These are phyloP conservation scores for Callospermophilus lateralis DNA, from an alignment of 2,113 vertebrate species.

Conservation along the genomic window DNA sequence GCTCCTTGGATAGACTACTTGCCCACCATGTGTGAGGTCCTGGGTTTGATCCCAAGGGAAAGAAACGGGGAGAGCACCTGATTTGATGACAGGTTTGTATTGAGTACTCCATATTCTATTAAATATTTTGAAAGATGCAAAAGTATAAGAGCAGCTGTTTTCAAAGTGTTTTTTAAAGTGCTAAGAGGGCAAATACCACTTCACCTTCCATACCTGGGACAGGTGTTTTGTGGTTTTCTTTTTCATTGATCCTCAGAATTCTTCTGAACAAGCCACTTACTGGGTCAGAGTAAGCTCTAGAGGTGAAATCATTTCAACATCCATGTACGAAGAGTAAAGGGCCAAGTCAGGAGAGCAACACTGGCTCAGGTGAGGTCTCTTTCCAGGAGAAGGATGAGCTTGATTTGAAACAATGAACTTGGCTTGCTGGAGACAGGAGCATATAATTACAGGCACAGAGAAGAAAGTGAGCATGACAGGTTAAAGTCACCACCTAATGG, in stretches of 20 bases:
- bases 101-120: not conserved
- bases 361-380: not conserved
- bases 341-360: not conserved
- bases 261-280: not conserved
- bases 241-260: not conserved
- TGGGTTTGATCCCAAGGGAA: not conserved
- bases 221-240: not conserved
- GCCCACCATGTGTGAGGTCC: not conserved
- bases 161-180: not conserved
- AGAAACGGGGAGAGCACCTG: no score
- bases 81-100: not conserved
- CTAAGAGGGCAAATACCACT: not conserved
- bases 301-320: not conserved
- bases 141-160: conserved; percentile 4
- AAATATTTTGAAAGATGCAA: conserved; percentile 50
- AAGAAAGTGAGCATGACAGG: not conserved
- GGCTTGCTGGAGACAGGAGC: not conserved
- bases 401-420: not conserved
- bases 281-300: not conserved
- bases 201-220: not conserved
- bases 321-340: not conserved
- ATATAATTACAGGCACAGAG: not conserved
- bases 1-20: not conserved
- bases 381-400: not conserved
- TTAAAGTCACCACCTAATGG: not conserved